Percentiles rank a stretch among this genome's conserved stretches.
Conservation (phyloP, 1,140 invertebrate species). For the Lepidotrigona ventralis region DNA sequence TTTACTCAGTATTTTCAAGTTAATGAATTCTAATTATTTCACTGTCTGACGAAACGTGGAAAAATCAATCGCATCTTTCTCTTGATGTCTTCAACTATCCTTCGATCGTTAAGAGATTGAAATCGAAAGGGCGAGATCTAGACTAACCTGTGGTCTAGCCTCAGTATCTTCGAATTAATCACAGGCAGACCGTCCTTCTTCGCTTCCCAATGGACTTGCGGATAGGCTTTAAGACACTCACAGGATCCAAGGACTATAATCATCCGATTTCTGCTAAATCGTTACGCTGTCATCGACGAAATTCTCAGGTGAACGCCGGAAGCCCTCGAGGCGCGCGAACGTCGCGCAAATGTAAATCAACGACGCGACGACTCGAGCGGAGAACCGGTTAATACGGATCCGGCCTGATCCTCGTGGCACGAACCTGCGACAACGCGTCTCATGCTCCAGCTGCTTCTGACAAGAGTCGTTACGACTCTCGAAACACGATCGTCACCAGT, state of each 20-base stretch:
- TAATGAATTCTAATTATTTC: too few species aligned
- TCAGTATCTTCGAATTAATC: not conserved
- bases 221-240: not conserved
- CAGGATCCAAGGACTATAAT: not conserved
- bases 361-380: not conserved
- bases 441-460: slow-evolving; percentile 6
- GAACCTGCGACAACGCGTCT: not conserved
- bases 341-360: not conserved
- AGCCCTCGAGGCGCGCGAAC: not conserved
- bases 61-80: not conserved
- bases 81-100: not conserved
- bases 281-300: slow-evolving; percentile 4
- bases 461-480: not conserved
- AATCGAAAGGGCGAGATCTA: not conserved
- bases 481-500: slow-evolving; percentile 1
- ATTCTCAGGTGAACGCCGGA: not conserved
- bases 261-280: slow-evolving; percentile 20
- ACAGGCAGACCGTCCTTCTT: not conserved
- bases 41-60: too few species aligned
- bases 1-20: too few species aligned
- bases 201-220: not conserved
- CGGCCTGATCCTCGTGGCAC: not conserved
- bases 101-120: not conserved
- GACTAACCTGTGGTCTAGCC: not conserved
- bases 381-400: slow-evolving; percentile 38